phyloP scores from a whole-genome alignment of 2,888 invertebrate genomes.

The Hirtodrosophila trivittata region DNA sequence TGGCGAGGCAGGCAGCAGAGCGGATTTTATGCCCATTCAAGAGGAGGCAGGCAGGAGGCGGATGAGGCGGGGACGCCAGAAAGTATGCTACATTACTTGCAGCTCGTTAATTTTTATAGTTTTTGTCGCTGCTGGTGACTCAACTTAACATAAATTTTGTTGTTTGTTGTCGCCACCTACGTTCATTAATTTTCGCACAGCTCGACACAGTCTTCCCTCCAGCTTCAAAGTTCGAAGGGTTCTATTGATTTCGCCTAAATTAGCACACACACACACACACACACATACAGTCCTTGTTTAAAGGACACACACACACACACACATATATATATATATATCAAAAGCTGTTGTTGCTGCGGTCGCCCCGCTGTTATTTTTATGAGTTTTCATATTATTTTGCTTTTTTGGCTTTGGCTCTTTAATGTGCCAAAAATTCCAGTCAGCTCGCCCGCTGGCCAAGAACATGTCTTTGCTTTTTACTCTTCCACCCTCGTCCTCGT shows the following conservation, averaged over 20 bases:
- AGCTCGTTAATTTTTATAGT: constrained; percentile 78
- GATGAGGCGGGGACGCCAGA: constrained; percentile 35
- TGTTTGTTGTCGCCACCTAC: constrained; percentile 55
- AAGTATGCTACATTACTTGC: constrained; percentile 77
- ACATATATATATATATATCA: too few relatives aligned
- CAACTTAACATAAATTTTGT: constrained; percentile 59
- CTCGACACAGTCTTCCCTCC: constrained; percentile 21
- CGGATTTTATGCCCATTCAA: constrained; percentile 71
- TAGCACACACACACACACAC: constrained; percentile 49
- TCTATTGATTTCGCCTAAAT: constrained; percentile 80
- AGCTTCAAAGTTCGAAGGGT: constrained; percentile 17
- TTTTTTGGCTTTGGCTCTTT: constrained; percentile 57
- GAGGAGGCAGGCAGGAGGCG: constrained; percentile 3
- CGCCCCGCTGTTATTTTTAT: constrained; percentile 73
- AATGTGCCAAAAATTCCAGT: constrained; percentile 55
- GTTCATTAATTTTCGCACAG: constrained; percentile 49
- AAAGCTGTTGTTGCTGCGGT: constrained; percentile 28
- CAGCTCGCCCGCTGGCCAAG: constrained; percentile 68
- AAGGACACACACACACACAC: constrained; percentile 3
- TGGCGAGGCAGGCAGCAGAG: constrained; percentile 50
- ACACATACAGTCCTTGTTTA: too few relatives aligned
- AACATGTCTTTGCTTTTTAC: constrained; percentile 35
- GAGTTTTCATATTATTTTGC: constrained; percentile 70
- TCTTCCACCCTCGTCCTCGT: too few relatives aligned
- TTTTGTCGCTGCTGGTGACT: constrained; percentile 56